These are phyloP conservation scores for Bilobella aurantiaca DNA, from an alignment of 1,140 invertebrate genomes.

Conservation along the genomic window DNA sequence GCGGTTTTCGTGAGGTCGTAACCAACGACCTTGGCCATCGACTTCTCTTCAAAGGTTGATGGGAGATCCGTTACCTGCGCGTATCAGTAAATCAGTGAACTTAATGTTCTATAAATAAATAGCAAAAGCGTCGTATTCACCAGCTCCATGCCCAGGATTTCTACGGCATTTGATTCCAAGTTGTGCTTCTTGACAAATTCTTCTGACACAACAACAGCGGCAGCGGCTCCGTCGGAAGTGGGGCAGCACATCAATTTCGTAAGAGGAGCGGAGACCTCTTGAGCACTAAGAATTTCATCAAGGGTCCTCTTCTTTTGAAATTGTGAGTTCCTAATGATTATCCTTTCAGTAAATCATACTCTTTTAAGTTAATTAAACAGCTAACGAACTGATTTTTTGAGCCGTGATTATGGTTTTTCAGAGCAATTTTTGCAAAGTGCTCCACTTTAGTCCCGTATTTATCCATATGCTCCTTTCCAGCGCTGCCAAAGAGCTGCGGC, in stretches of 20 bases:
- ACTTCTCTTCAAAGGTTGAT: slow-evolving; percentile 71
- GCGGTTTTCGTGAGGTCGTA: slow-evolving; percentile 91
- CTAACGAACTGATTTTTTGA: slow-evolving; percentile 76
- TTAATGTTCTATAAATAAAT: no score
- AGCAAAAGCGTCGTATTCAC: no score
- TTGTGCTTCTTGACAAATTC: slow-evolving; percentile 74
- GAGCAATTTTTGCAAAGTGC: slow-evolving; percentile 94
- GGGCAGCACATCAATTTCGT: slow-evolving; percentile 95
- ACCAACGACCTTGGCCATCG: slow-evolving; percentile 81
- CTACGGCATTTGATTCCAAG: slow-evolving; percentile 74
- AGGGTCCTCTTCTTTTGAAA: slow-evolving; percentile 80
- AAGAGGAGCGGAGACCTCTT: slow-evolving; percentile 72
- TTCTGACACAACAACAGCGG: slow-evolving; percentile 80
- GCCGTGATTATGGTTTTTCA: slow-evolving; percentile 95
- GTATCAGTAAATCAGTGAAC: no score
- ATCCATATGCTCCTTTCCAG: slow-evolving; percentile 91
- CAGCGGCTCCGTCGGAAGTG: slow-evolving; percentile 90
- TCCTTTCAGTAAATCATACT: not conserved
- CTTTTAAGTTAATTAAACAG: not conserved
- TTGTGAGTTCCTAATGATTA: slow-evolving; percentile 79
- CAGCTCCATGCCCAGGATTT: slow-evolving; percentile 95
- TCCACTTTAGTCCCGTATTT: slow-evolving; percentile 87
- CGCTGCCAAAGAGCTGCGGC: slow-evolving; percentile 95
- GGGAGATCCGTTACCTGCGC: slow-evolving; percentile 64
- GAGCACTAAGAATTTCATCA: slow-evolving; percentile 77